A percentile compares a stretch with the other conserved stretches of the same genome.
Evolutionary conservation across 53 echinoderm and acorn worm species (phyloP).

Genomic region (Patiria pectinifera): DNA sequence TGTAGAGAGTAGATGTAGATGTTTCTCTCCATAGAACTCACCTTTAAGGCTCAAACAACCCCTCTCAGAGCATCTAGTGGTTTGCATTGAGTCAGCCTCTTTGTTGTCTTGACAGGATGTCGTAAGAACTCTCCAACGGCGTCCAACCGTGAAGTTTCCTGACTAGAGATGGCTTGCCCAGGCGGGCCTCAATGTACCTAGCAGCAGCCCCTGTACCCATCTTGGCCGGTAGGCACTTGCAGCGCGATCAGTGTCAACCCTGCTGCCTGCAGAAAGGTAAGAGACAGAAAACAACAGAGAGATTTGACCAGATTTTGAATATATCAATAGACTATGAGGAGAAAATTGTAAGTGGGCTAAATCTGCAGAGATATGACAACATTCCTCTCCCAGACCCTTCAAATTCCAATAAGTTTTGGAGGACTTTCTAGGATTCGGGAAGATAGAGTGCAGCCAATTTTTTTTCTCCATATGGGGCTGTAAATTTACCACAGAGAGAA

Average conservation of each 20-base stretch:
- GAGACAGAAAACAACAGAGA: too few species aligned
- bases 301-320: too few species aligned
- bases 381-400: neutral
- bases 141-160: conserved; percentile 93
- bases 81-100: conserved; percentile 85
- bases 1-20: too few species aligned
- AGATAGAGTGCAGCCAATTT: too few species aligned
- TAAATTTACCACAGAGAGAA: too few species aligned
- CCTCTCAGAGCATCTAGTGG: conserved; percentile 91
- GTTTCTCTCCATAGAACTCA: conserved; percentile 11
- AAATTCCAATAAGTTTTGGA: neutral
- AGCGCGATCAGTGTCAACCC: conserved; percentile 93
- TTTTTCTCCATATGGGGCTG: too few species aligned
- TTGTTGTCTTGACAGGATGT: conserved; percentile 87
- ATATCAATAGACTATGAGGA: too few species aligned
- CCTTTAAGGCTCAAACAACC: conserved; percentile 94
- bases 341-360: too few species aligned
- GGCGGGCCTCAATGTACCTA: conserved; percentile 87
- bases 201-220: conserved; percentile 95
- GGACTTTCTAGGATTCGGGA: neutral
- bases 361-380: neutral
- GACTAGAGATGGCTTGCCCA: conserved; percentile 96
- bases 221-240: conserved; percentile 94
- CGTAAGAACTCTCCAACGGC: conserved; percentile 80
- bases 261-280: conserved; percentile 70